Evolutionary conservation across 2,797 vertebrate genomes (phyloP).

Genomic region (Cyclopterus lumpus): DNA sequence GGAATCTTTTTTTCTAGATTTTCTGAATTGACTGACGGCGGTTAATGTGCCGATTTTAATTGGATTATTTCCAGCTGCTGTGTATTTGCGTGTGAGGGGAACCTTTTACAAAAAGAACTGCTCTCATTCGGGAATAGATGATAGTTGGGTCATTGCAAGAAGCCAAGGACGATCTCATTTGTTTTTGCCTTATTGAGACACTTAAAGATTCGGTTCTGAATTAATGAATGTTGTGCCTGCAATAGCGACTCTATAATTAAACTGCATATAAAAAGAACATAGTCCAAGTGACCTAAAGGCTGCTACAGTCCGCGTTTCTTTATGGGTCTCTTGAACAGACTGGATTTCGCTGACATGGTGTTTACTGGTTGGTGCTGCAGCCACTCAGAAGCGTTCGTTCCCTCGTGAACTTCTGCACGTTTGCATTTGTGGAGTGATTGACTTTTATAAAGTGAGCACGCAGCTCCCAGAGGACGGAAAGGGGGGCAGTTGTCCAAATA

Average conservation of each 20-base stretch:
- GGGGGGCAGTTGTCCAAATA: slow-evolving; percentile 69
- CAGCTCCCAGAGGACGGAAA: slow-evolving; percentile 27
- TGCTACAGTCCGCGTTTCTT: neutral
- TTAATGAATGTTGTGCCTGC: slow-evolving; percentile 4
- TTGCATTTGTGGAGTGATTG: slow-evolving; percentile 7
- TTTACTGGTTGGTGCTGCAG: neutral
- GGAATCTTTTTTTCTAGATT: slow-evolving; percentile 7
- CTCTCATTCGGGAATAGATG: slow-evolving; percentile 32
- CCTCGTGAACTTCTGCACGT: neutral
- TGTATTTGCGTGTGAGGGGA: slow-evolving; percentile 31
- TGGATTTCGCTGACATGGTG: neutral
- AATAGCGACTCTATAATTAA: neutral
- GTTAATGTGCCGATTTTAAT: slow-evolving; percentile 38
- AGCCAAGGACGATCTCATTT: neutral
- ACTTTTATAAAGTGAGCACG: slow-evolving; percentile 20
- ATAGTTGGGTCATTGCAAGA: slow-evolving; percentile 27
- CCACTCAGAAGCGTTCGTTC: slow-evolving; percentile 16
- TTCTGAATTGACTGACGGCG: slow-evolving; percentile 12
- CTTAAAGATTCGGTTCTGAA: neutral
- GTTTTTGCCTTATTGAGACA: slow-evolving; percentile 3
- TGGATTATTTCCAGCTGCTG: slow-evolving; percentile 54
- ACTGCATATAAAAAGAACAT: neutral
- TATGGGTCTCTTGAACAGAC: neutral
- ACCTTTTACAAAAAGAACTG: slow-evolving; percentile 41
- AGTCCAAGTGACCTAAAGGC: neutral